Percentiles rank a stretch among this genome's conserved stretches.
Conservation (phyloP, 1,140 invertebrate species). For the Pseudobourletiella spinata region DNA sequence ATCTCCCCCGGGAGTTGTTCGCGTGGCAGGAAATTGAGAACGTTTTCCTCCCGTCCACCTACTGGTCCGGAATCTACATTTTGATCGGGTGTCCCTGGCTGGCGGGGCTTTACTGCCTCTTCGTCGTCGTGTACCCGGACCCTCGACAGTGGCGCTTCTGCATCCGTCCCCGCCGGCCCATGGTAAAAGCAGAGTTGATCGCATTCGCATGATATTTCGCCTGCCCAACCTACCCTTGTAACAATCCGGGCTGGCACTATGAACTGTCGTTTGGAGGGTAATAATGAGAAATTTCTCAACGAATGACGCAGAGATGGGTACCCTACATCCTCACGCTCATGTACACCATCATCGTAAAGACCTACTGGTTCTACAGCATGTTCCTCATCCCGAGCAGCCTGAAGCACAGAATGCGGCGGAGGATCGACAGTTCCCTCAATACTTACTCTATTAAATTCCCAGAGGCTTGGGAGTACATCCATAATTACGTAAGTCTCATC, state of each 20-base stretch:
- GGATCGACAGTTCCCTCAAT: neutral
- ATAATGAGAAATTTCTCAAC: neutral
- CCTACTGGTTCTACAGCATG: neutral
- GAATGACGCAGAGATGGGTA: neutral
- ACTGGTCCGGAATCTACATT: neutral
- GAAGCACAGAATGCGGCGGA: neutral
- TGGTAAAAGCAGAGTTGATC: neutral
- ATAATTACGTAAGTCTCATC: constrained; percentile 7
- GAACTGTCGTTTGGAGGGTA: neutral
- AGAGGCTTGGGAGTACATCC: neutral
- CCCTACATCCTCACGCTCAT: neutral
- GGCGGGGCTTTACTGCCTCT: neutral
- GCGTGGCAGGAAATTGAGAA: neutral
- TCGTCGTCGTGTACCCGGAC: constrained; percentile 1
- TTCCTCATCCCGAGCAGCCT: neutral
- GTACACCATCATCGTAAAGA: neutral
- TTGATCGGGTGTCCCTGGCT: neutral
- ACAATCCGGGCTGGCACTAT: neutral
- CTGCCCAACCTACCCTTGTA: neutral
- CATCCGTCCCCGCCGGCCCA: neutral
- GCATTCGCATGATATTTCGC: neutral
- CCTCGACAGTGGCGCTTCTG: neutral
- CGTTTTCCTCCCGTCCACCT: neutral
- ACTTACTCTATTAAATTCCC: neutral
- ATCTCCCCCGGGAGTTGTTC: neutral